Evolutionary conservation across 2,888 invertebrate species (phyloP), one percentile per base, ranked within the genome.

Genomic region (Pseudococcus longispinus): DNA sequence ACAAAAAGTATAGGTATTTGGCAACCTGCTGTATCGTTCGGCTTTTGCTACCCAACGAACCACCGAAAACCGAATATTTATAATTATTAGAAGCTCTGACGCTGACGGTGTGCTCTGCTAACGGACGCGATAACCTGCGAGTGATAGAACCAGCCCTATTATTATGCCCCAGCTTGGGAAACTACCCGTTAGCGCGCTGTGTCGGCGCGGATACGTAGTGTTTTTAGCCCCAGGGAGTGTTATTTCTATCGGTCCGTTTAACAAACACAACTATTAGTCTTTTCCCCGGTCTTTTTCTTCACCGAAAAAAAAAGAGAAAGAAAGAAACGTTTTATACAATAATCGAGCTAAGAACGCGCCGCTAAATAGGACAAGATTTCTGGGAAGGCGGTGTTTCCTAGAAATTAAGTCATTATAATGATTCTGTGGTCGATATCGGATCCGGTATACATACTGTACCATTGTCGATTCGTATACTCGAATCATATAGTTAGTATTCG

Each of bases 91-190:
- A 77, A 85, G 85, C 77, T 85, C 32, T 18, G 18, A 51, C 51
- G 18, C 84, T 84, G 77, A 85, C 85, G 77, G 85, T 77, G 85
- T 85, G 85, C 74, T 85, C 37, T 37, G 2, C 29, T 46, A 85
- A 85, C 85, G 77, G 85, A 85, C 85, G 85, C 85, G 85, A 85
- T 85, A 85, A 85, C 85, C 85, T 85, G 85, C 85, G 85, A 85
- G 85, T 85, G 85, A 85, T 85, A 85, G 85, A 32, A 77, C 42
- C 85, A 85, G 85, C 85, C 85, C 85, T 85, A 85, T 85, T 85
- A 85, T 85, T 85, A 85, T 46, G 85, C 29, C 46, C 85, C 77
- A 70, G 44, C 74, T 77, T 46, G 84, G 46, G 23, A 42, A 85
- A 85, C 85, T 85, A 85, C 85, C 85, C 74, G 85, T 85, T 85